A percentile compares a stretch with the other conserved stretches of the same genome.
Evolutionary conservation across 1,140 invertebrate species (phyloP).

Genomic region (Ectropis grisescens): DNA sequence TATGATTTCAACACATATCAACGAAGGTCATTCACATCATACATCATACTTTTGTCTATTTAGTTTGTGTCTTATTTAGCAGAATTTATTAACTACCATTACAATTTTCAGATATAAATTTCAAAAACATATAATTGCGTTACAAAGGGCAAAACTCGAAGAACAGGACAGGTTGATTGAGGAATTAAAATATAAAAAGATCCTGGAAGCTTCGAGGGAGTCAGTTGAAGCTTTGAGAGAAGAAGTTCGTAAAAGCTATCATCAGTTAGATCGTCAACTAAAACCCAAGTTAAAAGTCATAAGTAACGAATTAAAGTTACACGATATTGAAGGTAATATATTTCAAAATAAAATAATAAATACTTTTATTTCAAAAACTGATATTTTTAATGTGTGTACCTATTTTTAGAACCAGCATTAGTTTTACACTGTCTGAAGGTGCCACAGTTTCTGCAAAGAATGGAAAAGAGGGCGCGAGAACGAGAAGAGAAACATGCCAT

Average conservation of each 20-base stretch:
- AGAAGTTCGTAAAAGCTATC: conserved; percentile 71
- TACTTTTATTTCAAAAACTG: too few relatives aligned
- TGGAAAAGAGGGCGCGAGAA: conserved; percentile 74
- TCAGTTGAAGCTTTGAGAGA: conserved; percentile 71
- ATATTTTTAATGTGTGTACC: too few relatives aligned
- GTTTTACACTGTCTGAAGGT: conserved; percentile 70
- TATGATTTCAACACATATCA: conserved; percentile 48
- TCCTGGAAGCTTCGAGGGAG: conserved; percentile 70
- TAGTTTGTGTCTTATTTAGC: too few relatives aligned
- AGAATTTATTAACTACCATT: conserved; percentile 2
- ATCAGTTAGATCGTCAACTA: conserved; percentile 68
- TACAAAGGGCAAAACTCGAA: conserved; percentile 74
- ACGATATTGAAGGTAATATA: conserved; percentile 39
- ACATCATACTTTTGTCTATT: too few relatives aligned
- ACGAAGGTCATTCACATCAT: conserved; percentile 36
- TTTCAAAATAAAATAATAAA: too few relatives aligned
- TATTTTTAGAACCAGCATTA: conserved; percentile 44
- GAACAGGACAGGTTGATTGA: conserved; percentile 75
- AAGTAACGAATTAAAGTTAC: conserved; percentile 64
- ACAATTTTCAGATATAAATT: conserved; percentile 70
- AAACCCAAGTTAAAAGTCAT: conserved; percentile 71
- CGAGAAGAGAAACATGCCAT: conserved; percentile 73
- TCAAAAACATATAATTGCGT: conserved; percentile 75
- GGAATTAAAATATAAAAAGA: conserved; percentile 74
- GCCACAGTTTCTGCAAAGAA: conserved; percentile 74